Evolutionary conservation across 2,113 vertebrate genomes (phyloP), one percentile per base, ranked within the genome.

Genomic region (Salminus brasiliensis): DNA sequence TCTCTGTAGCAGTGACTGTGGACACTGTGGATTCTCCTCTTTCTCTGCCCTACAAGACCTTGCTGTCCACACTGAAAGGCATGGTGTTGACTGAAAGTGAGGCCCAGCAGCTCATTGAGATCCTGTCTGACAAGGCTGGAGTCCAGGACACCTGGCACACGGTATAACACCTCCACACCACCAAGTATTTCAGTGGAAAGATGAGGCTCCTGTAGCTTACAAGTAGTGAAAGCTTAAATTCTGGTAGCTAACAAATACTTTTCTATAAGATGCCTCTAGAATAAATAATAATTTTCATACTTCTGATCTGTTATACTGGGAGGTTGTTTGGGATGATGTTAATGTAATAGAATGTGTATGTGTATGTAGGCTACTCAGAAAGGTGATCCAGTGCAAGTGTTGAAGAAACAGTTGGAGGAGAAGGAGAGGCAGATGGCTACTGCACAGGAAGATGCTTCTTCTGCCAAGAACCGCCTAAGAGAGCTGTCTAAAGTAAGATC

Each of bases 331-430:
- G n/a, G n/a, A n/a, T n/a, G n/a, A n/a, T n/a, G n/a, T n/a, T n/a
- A n/a, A n/a, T n/a, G n/a, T n/a, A n/a, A n/a, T n/a, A n/a, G n/a
- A n/a, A n/a, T n/a, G n/a, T n/a, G n/a, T n/a, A n/a, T n/a, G 10
- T 27, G 5, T 76, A 84, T 82, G 1, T 73, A 96, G 95, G 95
- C 95, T 5, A 94, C 91, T 0, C 94, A 95, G 87, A 96, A 94
- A 72, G 94, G 95, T 0, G 95, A 96, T 72, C 95, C 94, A 0
- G 84, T 95, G 1, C 85, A 91, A 0, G 85, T 92, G 62, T 87
- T 96, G 82, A 96, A 94, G 80, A 94, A 93, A 32, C 95, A 96
- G 63, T 88, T 97, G 85, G 95, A 96, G 55, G 95, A 97, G 78
- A 96, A 94, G 78, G 95, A 96, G 74, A 97, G 93, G 83, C 93